Evolutionary conservation across 1,140 invertebrate species (phyloP).

Genomic region (Asbolus verrucosus): DNA sequence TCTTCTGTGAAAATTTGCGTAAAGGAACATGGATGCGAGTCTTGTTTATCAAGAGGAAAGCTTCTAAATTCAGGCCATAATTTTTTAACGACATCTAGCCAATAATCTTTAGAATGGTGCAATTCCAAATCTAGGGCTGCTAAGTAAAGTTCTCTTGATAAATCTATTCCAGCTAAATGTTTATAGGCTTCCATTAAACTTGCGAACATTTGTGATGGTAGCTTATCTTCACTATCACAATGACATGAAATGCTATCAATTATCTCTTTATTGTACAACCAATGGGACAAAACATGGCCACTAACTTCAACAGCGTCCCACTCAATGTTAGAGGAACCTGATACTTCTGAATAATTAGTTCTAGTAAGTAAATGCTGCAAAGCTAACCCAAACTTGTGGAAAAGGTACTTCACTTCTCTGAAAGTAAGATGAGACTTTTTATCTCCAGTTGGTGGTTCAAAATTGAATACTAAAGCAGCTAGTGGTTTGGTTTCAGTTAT

Average conservation of each 20-base stretch:
- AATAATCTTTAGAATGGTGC: constrained; percentile 81
- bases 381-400: constrained; percentile 86
- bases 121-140: constrained; percentile 88
- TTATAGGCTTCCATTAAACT: constrained; percentile 74
- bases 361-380: constrained; percentile 86
- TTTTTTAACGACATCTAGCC: constrained; percentile 79
- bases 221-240: constrained; percentile 76
- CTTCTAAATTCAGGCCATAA: constrained; percentile 84
- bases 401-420: constrained; percentile 80
- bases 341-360: constrained; percentile 84
- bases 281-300: constrained; percentile 84
- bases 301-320: constrained; percentile 90
- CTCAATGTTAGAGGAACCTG: constrained; percentile 88
- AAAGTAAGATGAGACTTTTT: constrained; percentile 81
- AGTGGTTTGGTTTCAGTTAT: constrained; percentile 74
- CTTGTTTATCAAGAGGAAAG: constrained; percentile 79
- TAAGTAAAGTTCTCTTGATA: constrained; percentile 86
- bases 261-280: constrained; percentile 79
- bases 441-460: constrained; percentile 72
- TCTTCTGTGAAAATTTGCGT: constrained; percentile 78
- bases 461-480: constrained; percentile 86
- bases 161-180: constrained; percentile 82
- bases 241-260: constrained; percentile 80
- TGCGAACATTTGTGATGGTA: constrained; percentile 75
- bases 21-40: constrained; percentile 85